Evolutionary conservation across 2,113 vertebrate species (phyloP).

Genomic region (Parotia lawesii): DNA sequence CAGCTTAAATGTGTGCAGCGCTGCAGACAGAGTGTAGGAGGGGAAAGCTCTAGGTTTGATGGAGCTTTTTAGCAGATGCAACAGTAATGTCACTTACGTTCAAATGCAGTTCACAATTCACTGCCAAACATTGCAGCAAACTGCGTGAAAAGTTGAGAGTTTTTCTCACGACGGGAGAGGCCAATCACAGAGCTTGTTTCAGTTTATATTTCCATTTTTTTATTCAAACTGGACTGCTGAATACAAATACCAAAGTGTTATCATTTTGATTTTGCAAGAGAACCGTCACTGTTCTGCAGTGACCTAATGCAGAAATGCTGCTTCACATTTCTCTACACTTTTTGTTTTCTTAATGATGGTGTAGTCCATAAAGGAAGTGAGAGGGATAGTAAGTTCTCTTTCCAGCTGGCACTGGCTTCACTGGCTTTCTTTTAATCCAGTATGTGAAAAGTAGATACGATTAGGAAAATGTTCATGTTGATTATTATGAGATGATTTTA

Average conservation of each 20-base stretch:
- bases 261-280: background rate
- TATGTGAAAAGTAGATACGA: background rate
- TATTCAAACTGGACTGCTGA: background rate
- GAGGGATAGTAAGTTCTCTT: background rate
- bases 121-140: constrained; percentile 42
- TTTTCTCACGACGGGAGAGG: constrained; percentile 33
- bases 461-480: background rate
- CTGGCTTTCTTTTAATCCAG: background rate
- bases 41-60: background rate
- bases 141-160: background rate
- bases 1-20: background rate
- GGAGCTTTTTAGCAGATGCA: constrained; percentile 16
- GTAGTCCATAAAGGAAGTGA: background rate
- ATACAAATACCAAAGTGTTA: background rate
- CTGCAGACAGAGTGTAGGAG: background rate
- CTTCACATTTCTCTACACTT: background rate
- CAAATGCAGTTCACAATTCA: constrained; percentile 29
- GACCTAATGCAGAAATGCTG: constrained; percentile 1
- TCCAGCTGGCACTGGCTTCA: background rate
- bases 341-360: background rate
- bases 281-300: background rate
- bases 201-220: background rate
- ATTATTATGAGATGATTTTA: background rate
- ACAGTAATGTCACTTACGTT: constrained; percentile 18
- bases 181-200: background rate